A percentile compares a stretch with the other conserved stretches of the same genome.
Evolutionary conservation across 2,888 invertebrate species (phyloP).

Genomic region (Nomada lathburiana): DNA sequence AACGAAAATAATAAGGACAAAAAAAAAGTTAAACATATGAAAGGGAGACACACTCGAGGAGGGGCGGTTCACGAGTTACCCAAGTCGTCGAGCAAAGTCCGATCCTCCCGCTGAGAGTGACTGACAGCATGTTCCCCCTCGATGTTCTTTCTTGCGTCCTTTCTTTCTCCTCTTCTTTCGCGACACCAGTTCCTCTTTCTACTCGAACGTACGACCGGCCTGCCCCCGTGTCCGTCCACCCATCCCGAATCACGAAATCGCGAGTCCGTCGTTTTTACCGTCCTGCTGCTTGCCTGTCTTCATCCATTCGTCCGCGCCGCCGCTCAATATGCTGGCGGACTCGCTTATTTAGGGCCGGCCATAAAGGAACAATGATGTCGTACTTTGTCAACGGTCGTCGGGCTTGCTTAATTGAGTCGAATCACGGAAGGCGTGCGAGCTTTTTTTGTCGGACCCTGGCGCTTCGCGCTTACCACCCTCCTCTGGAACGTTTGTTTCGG

Average conservation of each 20-base stretch:
- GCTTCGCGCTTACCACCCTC: conserved; percentile 21
- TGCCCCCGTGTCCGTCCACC: conserved; percentile 8
- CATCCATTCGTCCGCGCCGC: conserved; percentile 73
- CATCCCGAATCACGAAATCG: conserved; percentile 46
- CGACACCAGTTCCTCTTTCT: conserved; percentile 18
- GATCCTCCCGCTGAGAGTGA: conserved; percentile 74
- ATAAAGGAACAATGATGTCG: conserved; percentile 82
- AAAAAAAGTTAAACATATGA: too few relatives aligned
- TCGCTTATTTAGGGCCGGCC: conserved; percentile 78
- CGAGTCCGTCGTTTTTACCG: conserved; percentile 62
- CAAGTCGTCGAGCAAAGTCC: conserved; percentile 52
- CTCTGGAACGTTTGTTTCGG: not conserved
- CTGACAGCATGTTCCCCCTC: conserved; percentile 75
- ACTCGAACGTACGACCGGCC: not conserved
- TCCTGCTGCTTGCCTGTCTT: conserved; percentile 64
- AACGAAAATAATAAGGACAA: not conserved
- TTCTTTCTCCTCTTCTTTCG: conserved; percentile 35
- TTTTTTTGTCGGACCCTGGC: conserved; percentile 57
- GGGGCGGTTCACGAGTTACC: conserved; percentile 35
- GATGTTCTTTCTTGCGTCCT: conserved; percentile 48
- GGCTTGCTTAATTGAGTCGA: conserved; percentile 81
- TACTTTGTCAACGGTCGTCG: conserved; percentile 78
- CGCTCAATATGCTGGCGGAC: conserved; percentile 78
- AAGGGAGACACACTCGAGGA: not conserved
- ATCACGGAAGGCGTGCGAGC: conserved; percentile 71